A percentile compares a stretch with the other conserved stretches of the same genome.
phyloP scores from a whole-genome alignment of 1,140 invertebrate species.

The Macrobrachium rosenbergii region DNA sequence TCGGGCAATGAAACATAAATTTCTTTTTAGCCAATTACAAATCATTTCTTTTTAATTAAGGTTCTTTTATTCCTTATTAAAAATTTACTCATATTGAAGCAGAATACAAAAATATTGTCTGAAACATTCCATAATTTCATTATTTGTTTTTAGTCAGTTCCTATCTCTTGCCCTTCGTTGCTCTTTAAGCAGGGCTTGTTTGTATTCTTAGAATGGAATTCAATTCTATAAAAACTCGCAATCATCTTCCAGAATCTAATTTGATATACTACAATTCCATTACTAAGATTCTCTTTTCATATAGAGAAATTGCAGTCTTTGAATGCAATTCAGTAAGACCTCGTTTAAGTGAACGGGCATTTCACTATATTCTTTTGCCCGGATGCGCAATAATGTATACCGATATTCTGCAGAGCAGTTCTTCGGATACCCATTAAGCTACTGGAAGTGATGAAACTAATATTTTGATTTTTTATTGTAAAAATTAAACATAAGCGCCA shows the following conservation, averaged over 20 bases:
- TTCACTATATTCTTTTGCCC: too few relatives aligned
- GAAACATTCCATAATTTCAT: not conserved
- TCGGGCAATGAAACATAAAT: conserved; percentile 9
- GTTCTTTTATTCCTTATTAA: not conserved
- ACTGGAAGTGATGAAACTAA: too few relatives aligned
- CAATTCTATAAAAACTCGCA: not conserved
- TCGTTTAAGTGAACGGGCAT: too few relatives aligned
- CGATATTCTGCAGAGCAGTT: too few relatives aligned
- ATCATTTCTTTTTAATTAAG: not conserved
- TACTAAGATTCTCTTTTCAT: not conserved
- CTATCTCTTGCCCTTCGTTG: conserved; percentile 10
- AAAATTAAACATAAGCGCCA: too few relatives aligned
- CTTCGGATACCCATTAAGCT: too few relatives aligned
- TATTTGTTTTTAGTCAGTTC: not conserved
- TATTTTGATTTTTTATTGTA: too few relatives aligned
- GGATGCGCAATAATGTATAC: too few relatives aligned
- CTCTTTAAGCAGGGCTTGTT: conserved; percentile 39
- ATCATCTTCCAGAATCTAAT: not conserved
- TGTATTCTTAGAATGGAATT: conserved; percentile 26
- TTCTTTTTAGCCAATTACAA: too few relatives aligned
- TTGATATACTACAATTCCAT: not conserved
- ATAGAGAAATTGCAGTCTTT: not conserved
- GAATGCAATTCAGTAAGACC: too few relatives aligned
- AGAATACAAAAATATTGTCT: not conserved
- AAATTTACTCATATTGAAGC: not conserved